Evolutionary conservation across 2,888 invertebrate genomes (phyloP).

Genomic region (Choreutis nemorana): DNA sequence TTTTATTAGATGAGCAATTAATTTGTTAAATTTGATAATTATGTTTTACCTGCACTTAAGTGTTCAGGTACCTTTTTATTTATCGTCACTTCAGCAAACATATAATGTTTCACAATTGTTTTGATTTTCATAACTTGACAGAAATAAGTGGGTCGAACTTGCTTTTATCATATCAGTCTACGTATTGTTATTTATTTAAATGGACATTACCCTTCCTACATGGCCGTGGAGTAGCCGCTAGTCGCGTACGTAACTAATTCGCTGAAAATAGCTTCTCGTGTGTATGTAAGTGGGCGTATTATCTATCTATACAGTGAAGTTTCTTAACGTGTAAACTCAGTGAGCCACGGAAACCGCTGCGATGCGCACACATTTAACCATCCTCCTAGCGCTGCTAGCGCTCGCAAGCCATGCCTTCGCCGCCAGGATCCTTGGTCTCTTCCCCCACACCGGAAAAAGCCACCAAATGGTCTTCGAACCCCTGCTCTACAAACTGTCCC

Average conservation of each 20-base stretch:
- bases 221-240: background rate
- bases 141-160: no score
- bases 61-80: no score
- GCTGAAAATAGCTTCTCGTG: slow-evolving; percentile 21
- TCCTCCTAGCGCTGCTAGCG: slow-evolving; percentile 19
- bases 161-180: no score
- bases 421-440: slow-evolving; percentile 64
- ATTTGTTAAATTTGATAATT: no score
- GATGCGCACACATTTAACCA: slow-evolving; percentile 24
- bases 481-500: slow-evolving; percentile 58
- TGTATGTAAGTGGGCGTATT: no score
- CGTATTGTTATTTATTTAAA: slow-evolving; percentile 15
- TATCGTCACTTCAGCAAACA: no score
- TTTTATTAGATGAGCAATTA: no score
- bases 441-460: slow-evolving; percentile 68
- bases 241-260: slow-evolving; percentile 12
- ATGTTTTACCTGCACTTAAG: no score
- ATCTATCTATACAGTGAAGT: no score
- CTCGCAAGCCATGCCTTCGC: slow-evolving; percentile 24
- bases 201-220: slow-evolving; percentile 13
- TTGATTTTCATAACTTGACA: no score
- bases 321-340: slow-evolving; percentile 1
- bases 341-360: slow-evolving; percentile 17
- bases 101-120: no score
- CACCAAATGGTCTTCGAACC: slow-evolving; percentile 70